Evolutionary conservation across 2,797 vertebrate genomes (phyloP).

Genomic region (Takifugu rubripes): DNA sequence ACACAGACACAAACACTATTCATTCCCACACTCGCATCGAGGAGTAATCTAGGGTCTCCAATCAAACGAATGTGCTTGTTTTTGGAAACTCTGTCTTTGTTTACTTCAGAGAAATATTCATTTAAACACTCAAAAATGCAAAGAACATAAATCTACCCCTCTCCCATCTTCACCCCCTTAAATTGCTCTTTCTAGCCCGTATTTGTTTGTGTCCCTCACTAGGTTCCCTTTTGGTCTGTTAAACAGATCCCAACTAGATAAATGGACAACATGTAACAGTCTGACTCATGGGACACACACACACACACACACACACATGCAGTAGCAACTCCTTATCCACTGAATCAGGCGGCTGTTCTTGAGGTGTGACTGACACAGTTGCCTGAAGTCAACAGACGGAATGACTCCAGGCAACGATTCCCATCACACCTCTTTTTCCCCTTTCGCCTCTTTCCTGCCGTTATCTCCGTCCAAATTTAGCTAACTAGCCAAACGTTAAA

Average conservation of each 20-base stretch:
- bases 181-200: neutral
- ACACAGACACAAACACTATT: no score
- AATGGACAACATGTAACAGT: constrained; percentile 23
- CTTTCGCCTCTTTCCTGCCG: constrained; percentile 32
- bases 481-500: constrained; percentile 34
- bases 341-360: constrained; percentile 30
- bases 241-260: constrained; percentile 26
- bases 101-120: no score
- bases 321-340: constrained; percentile 38
- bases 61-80: no score
- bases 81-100: no score
- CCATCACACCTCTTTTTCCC: constrained; percentile 19
- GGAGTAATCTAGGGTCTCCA: no score
- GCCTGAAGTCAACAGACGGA: constrained; percentile 19
- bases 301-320: constrained; percentile 6
- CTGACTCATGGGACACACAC: constrained; percentile 6
- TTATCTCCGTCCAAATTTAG: constrained; percentile 39
- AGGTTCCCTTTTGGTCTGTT: constrained; percentile 28
- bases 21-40: no score
- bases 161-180: no score
- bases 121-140: no score
- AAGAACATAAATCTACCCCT: no score
- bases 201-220: constrained; percentile 17
- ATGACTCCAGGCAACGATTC: constrained; percentile 40
- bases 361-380: constrained; percentile 52